phyloP scores from a whole-genome alignment of 2,113 vertebrate genomes.

The Megaptera novaeangliae region DNA sequence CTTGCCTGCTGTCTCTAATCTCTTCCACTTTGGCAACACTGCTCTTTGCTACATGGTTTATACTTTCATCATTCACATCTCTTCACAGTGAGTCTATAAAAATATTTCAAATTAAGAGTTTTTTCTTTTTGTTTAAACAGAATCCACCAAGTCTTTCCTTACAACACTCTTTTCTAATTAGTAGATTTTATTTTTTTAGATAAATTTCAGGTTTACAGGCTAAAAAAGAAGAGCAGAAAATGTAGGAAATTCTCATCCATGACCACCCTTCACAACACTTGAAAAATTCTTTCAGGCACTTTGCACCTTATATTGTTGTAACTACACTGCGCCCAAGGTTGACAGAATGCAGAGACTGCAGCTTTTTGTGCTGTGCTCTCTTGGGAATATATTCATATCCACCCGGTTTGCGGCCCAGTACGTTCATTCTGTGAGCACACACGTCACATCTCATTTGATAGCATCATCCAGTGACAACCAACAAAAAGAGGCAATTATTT shows the following conservation, averaged over 20 bases:
- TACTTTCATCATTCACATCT: conserved; percentile 54
- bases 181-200: not conserved
- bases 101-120: conserved; percentile 71
- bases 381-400: conserved; percentile 59
- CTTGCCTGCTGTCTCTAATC: conserved; percentile 51
- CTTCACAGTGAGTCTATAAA: conserved; percentile 57
- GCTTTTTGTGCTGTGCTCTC: conserved; percentile 47
- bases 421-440: not conserved
- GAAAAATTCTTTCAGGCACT: conserved; percentile 42
- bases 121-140: conserved; percentile 42
- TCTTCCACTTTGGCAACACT: not conserved
- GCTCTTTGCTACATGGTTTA: not conserved
- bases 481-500: conserved; percentile 8
- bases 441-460: conserved; percentile 56
- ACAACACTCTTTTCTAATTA: not conserved
- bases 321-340: conserved; percentile 66
- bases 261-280: rapidly evolving
- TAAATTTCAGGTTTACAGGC: not conserved
- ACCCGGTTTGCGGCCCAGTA: conserved; percentile 35
- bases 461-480: not conserved
- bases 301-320: conserved; percentile 71
- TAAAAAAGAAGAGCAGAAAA: not conserved
- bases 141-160: conserved; percentile 49
- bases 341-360: conserved; percentile 62
- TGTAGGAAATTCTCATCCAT: not conserved